A percentile compares a stretch with the other conserved stretches of the same genome.
Conservation (phyloP, 2,797 vertebrate species). For the Hypotaenidia philippensis region DNA sequence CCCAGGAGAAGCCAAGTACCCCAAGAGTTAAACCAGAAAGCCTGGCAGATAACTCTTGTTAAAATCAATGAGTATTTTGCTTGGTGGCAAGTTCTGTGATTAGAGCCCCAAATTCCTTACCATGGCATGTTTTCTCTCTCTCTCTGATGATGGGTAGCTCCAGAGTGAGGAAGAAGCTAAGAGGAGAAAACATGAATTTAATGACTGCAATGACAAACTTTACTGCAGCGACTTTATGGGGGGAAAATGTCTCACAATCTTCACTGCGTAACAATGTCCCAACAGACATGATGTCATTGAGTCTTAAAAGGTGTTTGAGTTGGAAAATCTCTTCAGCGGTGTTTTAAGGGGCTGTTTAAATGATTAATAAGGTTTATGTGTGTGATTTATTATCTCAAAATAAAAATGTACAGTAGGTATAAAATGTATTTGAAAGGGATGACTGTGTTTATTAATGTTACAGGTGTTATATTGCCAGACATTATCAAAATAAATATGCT, state of each 20-base stretch:
- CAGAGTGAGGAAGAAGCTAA: slow-evolving; percentile 21
- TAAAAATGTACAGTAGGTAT: slow-evolving; percentile 37
- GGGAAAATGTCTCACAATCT: slow-evolving; percentile 42
- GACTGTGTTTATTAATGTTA: slow-evolving; percentile 33
- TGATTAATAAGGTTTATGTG: slow-evolving; percentile 66
- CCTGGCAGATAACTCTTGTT: neutral
- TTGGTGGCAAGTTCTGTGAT: neutral
- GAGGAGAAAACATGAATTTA: slow-evolving; percentile 29
- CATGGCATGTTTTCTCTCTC: neutral
- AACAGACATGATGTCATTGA: slow-evolving; percentile 76
- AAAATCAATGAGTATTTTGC: neutral
- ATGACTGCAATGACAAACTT: slow-evolving; percentile 42
- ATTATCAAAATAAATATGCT: slow-evolving; percentile 56
- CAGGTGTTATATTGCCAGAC: slow-evolving; percentile 34
- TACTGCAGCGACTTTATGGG: slow-evolving; percentile 31
- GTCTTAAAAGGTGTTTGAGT: slow-evolving; percentile 74
- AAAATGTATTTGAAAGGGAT: slow-evolving; percentile 57
- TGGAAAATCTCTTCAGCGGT: slow-evolving; percentile 70
- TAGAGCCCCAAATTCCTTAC: neutral
- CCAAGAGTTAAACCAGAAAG: neutral
- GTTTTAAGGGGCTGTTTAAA: slow-evolving; percentile 68
- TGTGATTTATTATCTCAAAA: slow-evolving; percentile 69
- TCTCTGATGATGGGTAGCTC: neutral
- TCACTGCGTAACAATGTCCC: slow-evolving; percentile 52
- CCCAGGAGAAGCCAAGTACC: neutral